phyloP scores from a whole-genome alignment of 2,797 vertebrate genomes.

The Onychomys arenicola region DNA sequence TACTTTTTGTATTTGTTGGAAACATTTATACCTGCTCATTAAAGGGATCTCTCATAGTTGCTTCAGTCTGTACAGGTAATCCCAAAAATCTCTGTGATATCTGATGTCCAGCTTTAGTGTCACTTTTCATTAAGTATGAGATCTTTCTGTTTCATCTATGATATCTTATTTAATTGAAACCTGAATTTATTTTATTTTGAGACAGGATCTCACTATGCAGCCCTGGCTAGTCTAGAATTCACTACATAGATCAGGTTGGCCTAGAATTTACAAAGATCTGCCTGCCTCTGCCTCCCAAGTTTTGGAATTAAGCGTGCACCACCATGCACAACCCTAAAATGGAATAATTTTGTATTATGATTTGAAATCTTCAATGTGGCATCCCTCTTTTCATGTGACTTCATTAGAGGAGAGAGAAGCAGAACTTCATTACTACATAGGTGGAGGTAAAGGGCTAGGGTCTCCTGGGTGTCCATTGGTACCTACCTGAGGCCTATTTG shows the following conservation, averaged over 20 bases:
- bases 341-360: constrained; percentile 1
- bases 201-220: no score
- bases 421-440: neutral
- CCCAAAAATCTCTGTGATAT: neutral
- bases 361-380: neutral
- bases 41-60: neutral
- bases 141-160: constrained; percentile 45
- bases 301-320: neutral
- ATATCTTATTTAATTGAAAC: constrained; percentile 7
- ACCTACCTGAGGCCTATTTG: neutral
- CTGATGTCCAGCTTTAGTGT: neutral
- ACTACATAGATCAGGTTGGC: neutral
- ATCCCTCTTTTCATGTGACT: neutral
- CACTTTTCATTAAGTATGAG: constrained; percentile 56
- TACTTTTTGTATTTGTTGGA: constrained; percentile 9
- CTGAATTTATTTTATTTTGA: neutral
- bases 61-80: constrained; percentile 19
- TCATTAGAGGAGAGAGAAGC: neutral
- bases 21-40: constrained; percentile 7
- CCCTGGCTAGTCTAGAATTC: neutral
- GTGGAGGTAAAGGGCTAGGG: neutral
- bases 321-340: neutral
- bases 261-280: neutral
- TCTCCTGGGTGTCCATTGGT: neutral
- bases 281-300: neutral